Conservation (phyloP, 2,888 invertebrate genomes). For the Sycophila texana region DNA sequence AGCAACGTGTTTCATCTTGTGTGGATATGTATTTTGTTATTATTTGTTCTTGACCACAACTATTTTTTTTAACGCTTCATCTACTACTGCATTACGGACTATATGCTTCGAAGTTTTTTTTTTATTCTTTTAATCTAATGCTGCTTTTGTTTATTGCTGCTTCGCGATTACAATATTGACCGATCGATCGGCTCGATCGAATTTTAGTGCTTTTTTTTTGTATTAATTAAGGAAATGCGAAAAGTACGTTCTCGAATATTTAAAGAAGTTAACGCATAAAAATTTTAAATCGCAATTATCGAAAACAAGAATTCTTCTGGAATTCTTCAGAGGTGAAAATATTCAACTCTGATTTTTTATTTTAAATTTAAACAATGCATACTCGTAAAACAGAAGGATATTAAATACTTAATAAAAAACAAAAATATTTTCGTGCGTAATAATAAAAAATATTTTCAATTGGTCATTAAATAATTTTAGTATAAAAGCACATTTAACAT, state of each 20-base stretch:
- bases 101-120: conserved; percentile 14
- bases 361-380: no score
- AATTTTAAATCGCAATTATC: no score
- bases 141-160: conserved; percentile 47
- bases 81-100: conserved; percentile 36
- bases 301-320: no score
- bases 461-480: no score
- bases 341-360: no score
- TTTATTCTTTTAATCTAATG: conserved; percentile 12
- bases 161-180: conserved; percentile 27
- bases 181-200: conserved; percentile 1
- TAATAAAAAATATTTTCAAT: no score
- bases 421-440: no score
- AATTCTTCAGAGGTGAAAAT: no score
- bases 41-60: conserved; percentile 1
- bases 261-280: conserved; percentile 5
- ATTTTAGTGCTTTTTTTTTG: not conserved
- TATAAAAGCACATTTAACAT: not conserved
- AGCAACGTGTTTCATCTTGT: conserved; percentile 29
- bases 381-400: no score
- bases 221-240: conserved; percentile 13
- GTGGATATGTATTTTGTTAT: conserved; percentile 50
- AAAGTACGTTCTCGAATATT: not conserved
- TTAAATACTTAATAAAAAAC: no score
- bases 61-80: conserved; percentile 6